Evolutionary conservation across 2,888 invertebrate genomes (phyloP).

Genomic region (Hypomecis atomaria): DNA sequence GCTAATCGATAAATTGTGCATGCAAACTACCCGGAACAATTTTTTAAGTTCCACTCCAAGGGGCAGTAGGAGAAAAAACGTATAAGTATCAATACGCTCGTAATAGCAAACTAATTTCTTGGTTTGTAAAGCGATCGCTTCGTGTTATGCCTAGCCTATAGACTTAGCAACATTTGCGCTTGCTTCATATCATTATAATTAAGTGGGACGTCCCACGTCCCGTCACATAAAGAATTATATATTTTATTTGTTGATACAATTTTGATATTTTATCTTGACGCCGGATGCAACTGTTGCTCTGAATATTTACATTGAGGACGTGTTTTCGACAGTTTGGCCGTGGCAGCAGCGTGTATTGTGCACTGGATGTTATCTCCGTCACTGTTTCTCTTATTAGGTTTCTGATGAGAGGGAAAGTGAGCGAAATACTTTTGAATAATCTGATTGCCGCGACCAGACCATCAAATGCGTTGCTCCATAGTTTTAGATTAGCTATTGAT

Average conservation of each 20-base stretch:
- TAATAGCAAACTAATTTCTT: not conserved
- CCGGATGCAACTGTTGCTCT: slow-evolving; percentile 40
- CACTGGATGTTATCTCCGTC: too few species aligned
- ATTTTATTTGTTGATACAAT: slow-evolving; percentile 41
- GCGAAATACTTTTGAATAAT: too few species aligned
- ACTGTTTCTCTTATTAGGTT: too few species aligned
- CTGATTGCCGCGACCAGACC: not conserved
- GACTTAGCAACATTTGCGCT: slow-evolving; percentile 64
- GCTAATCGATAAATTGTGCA: too few species aligned
- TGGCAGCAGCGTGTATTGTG: not conserved
- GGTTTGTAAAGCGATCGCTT: not conserved
- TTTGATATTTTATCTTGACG: slow-evolving; percentile 41
- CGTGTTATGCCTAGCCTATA: not conserved
- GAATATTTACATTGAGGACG: slow-evolving; percentile 40
- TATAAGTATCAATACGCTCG: not conserved
- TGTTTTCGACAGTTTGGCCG: slow-evolving; percentile 12
- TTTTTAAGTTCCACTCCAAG: too few species aligned
- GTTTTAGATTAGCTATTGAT: not conserved
- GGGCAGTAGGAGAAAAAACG: too few species aligned
- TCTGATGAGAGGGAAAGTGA: too few species aligned
- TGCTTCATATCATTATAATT: slow-evolving; percentile 80
- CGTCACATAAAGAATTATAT: slow-evolving; percentile 37
- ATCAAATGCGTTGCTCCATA: not conserved
- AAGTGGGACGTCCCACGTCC: slow-evolving; percentile 53
- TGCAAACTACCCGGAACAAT: too few species aligned